A percentile compares a stretch with the other conserved stretches of the same genome.
These are phyloP conservation scores for Leucopsar rothschildi DNA, from an alignment of 2,113 vertebrate species.

Conservation along the genomic window DNA sequence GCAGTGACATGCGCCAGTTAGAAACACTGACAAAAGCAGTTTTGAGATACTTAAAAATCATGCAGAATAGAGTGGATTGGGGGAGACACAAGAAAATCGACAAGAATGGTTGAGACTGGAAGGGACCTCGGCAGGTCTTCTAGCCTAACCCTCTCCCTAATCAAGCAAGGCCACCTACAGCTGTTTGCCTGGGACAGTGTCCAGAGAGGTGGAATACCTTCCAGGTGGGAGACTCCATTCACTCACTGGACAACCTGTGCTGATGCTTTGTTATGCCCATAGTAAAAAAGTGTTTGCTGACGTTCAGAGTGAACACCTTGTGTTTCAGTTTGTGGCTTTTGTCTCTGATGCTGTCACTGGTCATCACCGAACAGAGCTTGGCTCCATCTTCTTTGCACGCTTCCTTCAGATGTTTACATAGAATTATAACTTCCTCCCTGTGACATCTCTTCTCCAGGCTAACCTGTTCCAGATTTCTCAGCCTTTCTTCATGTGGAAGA, in stretches of 20 bases:
- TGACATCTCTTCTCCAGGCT: background rate
- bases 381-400: background rate
- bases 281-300: background rate
- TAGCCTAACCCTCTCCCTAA: background rate
- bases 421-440: background rate
- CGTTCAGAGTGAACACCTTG: background rate
- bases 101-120: background rate
- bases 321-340: background rate
- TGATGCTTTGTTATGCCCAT: background rate
- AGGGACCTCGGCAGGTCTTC: background rate
- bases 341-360: background rate
- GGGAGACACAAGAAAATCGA: background rate
- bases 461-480: background rate
- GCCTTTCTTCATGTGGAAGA: background rate
- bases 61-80: background rate
- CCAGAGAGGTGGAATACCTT: background rate
- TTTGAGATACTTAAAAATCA: background rate
- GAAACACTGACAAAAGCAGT: background rate
- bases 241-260: background rate
- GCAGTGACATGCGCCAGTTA: background rate
- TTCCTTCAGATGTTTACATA: background rate
- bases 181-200: background rate
- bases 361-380: background rate
- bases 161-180: background rate
- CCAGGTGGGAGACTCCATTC: background rate